Percentiles rank a stretch among this genome's conserved stretches.
Conservation (phyloP, 2,797 vertebrate genomes). For the Microcaecilia unicolor region DNA sequence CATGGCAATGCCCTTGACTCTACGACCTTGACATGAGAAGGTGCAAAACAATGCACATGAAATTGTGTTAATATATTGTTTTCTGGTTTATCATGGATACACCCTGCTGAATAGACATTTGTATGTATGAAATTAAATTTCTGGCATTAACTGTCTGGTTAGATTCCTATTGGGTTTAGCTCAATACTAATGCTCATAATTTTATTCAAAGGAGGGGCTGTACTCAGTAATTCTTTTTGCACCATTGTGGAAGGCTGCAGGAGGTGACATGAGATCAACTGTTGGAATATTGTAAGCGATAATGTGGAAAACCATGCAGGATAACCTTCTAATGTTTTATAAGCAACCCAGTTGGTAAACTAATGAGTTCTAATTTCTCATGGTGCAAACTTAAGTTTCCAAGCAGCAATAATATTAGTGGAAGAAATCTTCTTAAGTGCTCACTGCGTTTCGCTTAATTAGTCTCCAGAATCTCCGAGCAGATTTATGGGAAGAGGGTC, state of each 20-base stretch:
- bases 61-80: no score
- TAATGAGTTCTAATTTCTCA: constrained; percentile 1
- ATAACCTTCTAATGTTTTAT: not conserved
- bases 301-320: not conserved
- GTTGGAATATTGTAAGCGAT: not conserved
- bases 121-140: no score
- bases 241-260: not conserved
- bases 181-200: no score
- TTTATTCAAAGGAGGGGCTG: not conserved
- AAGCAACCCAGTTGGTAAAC: not conserved
- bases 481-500: not conserved
- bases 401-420: rapidly evolving
- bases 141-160: no score
- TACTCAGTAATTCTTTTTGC: not conserved
- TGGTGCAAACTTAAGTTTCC: not conserved
- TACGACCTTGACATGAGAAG: no score
- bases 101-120: no score
- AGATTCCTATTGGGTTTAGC: not conserved
- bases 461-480: not conserved
- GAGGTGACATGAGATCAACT: not conserved
- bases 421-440: rapidly evolving
- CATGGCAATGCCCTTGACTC: no score
- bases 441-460: not conserved
- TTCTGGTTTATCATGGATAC: no score
- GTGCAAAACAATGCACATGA: no score